Evolutionary conservation across 1,140 invertebrate species (phyloP), one percentile per base, ranked within the genome.

Genomic region (Euwallacea fornicatus): DNA sequence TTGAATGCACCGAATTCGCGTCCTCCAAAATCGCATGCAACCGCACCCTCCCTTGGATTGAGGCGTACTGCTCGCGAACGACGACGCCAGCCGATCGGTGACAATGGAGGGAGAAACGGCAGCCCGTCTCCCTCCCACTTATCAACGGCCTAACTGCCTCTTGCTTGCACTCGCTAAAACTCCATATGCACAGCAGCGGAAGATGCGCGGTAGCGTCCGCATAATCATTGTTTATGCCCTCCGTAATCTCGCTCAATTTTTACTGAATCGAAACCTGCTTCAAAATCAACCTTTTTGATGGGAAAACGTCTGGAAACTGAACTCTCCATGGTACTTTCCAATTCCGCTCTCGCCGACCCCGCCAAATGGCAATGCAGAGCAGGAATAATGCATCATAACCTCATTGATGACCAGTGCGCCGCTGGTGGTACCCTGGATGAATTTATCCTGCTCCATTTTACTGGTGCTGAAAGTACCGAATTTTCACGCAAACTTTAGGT

Each of bases 341-440:
- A 97, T 94, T 58, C 97, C 97, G 83, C 94, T 96, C 73, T 81
- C 78, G 10, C 97, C 97, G 62, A 98, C 90, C 10, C 93, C 93
- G 61, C 93, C 93, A 77, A 95, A 95, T 0, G 93, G 93, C 66
- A 94, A 76, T 6, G 88, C 86, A 42, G 92, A 90, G 85, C 93
- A 76, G n/a, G 69, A 84, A 83, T 90, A 91, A 81, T 97, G 95
- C 86, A 98, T 90, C 71, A 98, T 84, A 44, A 91, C 92, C 81
- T 98, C 97, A 83, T 98, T 98, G 74, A 95, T 85, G 79, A 88
- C 90, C 75, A 94, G 84, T 72, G 89, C 89, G 72, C 97, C 97
- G 78, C 92, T 92, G 59, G 87, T 88, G 54, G 94, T 96, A 77
- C 89, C 86, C 44, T 86, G 76, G 61, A 88, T 77, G 72, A 97